Evolutionary conservation across 2,113 vertebrate species (phyloP).

Genomic region (Psilopogon haemacephalus): DNA sequence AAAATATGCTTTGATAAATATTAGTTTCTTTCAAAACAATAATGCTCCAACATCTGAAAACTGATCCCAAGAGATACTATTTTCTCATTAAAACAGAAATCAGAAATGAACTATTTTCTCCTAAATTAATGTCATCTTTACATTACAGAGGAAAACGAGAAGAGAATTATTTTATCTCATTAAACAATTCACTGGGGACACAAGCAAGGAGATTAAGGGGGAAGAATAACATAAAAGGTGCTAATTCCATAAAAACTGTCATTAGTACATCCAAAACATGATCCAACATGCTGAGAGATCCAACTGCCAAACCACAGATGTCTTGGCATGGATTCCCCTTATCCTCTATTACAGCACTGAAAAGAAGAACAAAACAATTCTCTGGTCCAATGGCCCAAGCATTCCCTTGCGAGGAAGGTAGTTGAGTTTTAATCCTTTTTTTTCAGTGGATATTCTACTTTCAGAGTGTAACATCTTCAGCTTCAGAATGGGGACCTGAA

Average conservation of each 20-base stretch:
- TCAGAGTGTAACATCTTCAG: not conserved
- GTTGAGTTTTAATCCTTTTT: not conserved
- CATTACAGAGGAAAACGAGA: not conserved
- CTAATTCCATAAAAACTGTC: not conserved
- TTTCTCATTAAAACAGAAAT: slow-evolving; percentile 11
- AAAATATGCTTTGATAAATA: not conserved
- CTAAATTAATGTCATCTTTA: slow-evolving; percentile 10
- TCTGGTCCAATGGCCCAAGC: not conserved
- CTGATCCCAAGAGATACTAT: not conserved
- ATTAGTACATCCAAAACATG: not conserved
- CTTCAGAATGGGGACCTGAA: not conserved
- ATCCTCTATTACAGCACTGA: not conserved
- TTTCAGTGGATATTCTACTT: not conserved
- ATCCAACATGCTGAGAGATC: not conserved
- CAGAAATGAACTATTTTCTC: not conserved
- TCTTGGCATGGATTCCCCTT: not conserved
- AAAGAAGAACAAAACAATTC: not conserved
- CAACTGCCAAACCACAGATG: not conserved
- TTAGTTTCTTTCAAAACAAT: slow-evolving; percentile 5
- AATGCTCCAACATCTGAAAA: not conserved
- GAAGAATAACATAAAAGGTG: not conserved
- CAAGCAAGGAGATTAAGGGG: not conserved
- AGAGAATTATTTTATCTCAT: slow-evolving; percentile 4
- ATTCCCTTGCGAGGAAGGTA: not conserved
- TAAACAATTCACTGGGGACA: not conserved